These are phyloP conservation scores for Nesidiocoris tenuis DNA, from an alignment of 2,888 invertebrate species.

Conservation along the genomic window DNA sequence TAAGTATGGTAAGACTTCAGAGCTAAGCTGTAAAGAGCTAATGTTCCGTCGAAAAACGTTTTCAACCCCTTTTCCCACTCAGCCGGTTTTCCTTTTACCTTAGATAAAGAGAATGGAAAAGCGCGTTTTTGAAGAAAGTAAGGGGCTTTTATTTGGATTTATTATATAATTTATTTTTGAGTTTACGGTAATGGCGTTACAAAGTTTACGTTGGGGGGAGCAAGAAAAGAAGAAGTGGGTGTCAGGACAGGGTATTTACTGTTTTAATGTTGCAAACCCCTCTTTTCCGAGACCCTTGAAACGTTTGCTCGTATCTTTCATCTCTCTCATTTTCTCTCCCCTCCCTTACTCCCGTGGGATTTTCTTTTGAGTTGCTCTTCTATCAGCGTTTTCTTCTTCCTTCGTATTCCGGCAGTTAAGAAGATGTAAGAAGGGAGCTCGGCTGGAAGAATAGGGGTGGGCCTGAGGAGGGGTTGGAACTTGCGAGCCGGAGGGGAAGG, in stretches of 20 bases:
- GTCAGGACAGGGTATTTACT: conserved; percentile 42
- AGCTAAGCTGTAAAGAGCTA: conserved; percentile 6
- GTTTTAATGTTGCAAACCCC: conserved; percentile 42
- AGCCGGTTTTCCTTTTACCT: not conserved
- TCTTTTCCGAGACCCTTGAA: conserved; percentile 17
- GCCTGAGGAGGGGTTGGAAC: not conserved
- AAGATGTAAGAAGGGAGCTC: not conserved
- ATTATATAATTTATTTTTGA: conserved; percentile 43
- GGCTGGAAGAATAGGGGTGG: not conserved
- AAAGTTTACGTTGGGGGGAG: conserved; percentile 38
- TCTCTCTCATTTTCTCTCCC: conserved; percentile 13
- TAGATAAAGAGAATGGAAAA: not conserved
- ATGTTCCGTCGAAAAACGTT: conserved; percentile 25
- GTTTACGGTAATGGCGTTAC: conserved; percentile 37
- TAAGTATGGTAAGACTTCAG: not conserved
- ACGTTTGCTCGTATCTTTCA: conserved; percentile 23
- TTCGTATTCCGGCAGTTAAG: not conserved
- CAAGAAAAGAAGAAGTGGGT: conserved; percentile 42
- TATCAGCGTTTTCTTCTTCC: not conserved
- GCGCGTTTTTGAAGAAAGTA: conserved; percentile 37
- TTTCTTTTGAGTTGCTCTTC: not conserved
- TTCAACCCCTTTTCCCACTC: conserved; percentile 10
- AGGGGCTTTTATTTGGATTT: conserved; percentile 40
- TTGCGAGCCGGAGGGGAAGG: not conserved
- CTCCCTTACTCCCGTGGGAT: conserved; percentile 7